Conservation (phyloP, 2,888 invertebrate species). For the Tillus elongatus region DNA sequence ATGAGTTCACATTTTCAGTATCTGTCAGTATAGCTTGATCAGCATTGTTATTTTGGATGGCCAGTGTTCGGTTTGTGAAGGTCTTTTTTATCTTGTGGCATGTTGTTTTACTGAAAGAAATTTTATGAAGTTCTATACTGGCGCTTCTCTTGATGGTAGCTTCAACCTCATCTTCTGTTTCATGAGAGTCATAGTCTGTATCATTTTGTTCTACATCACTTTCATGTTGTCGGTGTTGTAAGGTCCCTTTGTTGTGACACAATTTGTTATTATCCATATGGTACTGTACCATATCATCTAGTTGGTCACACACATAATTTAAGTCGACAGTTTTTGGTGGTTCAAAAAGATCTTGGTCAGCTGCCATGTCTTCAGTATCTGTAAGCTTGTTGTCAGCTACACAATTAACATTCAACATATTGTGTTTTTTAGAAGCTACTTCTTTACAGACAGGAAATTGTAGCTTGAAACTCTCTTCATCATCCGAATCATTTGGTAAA, state of each 20-base stretch:
- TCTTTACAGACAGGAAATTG: slow-evolving; percentile 27
- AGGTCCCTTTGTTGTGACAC: too few relatives aligned
- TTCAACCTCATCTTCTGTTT: slow-evolving; percentile 15
- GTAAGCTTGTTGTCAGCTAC: slow-evolving; percentile 30
- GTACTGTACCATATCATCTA: slow-evolving; percentile 26
- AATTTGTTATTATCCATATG: too few relatives aligned
- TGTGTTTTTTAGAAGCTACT: slow-evolving; percentile 21
- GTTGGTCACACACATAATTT: slow-evolving; percentile 21
- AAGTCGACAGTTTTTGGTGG: slow-evolving; percentile 18
- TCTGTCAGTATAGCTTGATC: background rate
- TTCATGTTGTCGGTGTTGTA: slow-evolving; percentile 11
- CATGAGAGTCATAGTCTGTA: slow-evolving; percentile 23
- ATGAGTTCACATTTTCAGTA: background rate
- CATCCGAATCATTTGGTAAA: slow-evolving; percentile 26
- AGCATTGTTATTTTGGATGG: too few relatives aligned
- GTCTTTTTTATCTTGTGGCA: background rate
- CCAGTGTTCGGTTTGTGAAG: too few relatives aligned
- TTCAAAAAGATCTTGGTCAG: slow-evolving; percentile 32
- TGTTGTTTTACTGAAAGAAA: background rate
- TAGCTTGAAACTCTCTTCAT: slow-evolving; percentile 22
- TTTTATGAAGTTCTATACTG: slow-evolving; percentile 10
- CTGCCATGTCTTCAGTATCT: slow-evolving; percentile 40
- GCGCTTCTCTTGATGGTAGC: slow-evolving; percentile 19
- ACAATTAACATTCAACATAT: slow-evolving; percentile 22
- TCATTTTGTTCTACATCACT: slow-evolving; percentile 14